phyloP scores from a whole-genome alignment of 2,888 invertebrate genomes.

The Arge pagana region DNA sequence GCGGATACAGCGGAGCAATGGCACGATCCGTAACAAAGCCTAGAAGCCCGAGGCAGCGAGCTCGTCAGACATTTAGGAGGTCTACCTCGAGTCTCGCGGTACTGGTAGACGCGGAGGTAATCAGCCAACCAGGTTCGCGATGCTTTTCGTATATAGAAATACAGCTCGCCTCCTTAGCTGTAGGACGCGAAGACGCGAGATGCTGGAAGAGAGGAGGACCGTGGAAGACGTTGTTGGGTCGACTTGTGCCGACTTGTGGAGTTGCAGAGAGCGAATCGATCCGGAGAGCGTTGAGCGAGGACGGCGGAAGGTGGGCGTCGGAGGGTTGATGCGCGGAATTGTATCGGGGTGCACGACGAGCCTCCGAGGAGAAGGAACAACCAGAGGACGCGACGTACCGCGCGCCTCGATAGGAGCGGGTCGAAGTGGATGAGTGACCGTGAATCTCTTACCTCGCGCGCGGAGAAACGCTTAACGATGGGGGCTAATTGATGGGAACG shows the following conservation, averaged over 20 bases:
- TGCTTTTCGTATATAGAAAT: constrained; percentile 7
- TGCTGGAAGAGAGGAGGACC: constrained; percentile 8
- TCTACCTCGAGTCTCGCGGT: constrained; percentile 6
- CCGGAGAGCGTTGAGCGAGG: constrained; percentile 26
- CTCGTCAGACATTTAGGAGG: constrained; percentile 26
- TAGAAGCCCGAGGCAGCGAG: constrained; percentile 24
- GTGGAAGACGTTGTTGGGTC: constrained; percentile 34
- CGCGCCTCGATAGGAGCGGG: constrained; percentile 43
- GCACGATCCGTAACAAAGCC: not conserved
- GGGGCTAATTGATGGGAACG: constrained; percentile 6
- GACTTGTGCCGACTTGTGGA: constrained; percentile 47
- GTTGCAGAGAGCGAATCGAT: constrained; percentile 44
- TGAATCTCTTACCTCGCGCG: too few relatives aligned
- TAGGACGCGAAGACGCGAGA: constrained; percentile 1
- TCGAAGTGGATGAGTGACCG: not conserved
- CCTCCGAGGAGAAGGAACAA: not conserved
- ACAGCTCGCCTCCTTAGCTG: constrained; percentile 7
- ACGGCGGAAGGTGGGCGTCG: constrained; percentile 16
- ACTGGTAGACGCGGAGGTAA: constrained; percentile 8
- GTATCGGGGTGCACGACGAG: not conserved
- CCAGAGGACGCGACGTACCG: constrained; percentile 33
- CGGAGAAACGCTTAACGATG: too few relatives aligned
- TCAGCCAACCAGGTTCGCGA: constrained; percentile 4
- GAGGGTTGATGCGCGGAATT: not conserved
- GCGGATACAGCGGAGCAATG: not conserved